Percentiles rank a stretch among this genome's conserved stretches.
Conservation (phyloP, 1,140 invertebrate genomes). For the Zaprionus inermis region DNA sequence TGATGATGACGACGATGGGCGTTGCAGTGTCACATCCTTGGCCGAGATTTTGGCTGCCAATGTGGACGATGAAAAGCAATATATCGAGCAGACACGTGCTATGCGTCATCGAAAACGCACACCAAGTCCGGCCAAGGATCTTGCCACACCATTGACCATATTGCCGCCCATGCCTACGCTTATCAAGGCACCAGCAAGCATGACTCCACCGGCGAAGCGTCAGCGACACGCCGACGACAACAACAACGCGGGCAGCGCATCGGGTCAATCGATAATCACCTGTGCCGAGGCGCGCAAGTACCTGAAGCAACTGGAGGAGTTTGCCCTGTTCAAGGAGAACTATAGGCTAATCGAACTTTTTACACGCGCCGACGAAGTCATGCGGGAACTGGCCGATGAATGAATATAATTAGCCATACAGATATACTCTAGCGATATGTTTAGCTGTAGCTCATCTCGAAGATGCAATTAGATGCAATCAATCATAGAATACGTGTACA, state of each 20-base stretch:
- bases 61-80: slow-evolving; percentile 66
- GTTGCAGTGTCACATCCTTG: slow-evolving; percentile 67
- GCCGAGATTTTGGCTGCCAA: slow-evolving; percentile 69
- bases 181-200: slow-evolving; percentile 47
- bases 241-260: slow-evolving; percentile 51
- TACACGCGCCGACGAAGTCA: slow-evolving; percentile 75
- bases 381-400: slow-evolving; percentile 71
- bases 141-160: slow-evolving; percentile 21
- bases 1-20: slow-evolving; percentile 58
- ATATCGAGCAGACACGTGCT: slow-evolving; percentile 60
- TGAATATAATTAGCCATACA: neutral
- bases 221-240: slow-evolving; percentile 58
- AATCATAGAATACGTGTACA: slow-evolving; percentile 66
- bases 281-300: slow-evolving; percentile 76
- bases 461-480: slow-evolving; percentile 66
- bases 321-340: slow-evolving; percentile 73
- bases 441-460: slow-evolving; percentile 55
- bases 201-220: slow-evolving; percentile 41
- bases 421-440: slow-evolving; percentile 16
- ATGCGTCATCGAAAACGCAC: slow-evolving; percentile 51
- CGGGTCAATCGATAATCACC: slow-evolving; percentile 50
- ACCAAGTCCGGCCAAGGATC: slow-evolving; percentile 10
- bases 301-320: slow-evolving; percentile 76
- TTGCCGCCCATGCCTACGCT: slow-evolving; percentile 53
- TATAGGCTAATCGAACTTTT: slow-evolving; percentile 75